These are phyloP conservation scores for Ctena decussata DNA, from an alignment of 2,888 invertebrate genomes.

Conservation along the genomic window DNA sequence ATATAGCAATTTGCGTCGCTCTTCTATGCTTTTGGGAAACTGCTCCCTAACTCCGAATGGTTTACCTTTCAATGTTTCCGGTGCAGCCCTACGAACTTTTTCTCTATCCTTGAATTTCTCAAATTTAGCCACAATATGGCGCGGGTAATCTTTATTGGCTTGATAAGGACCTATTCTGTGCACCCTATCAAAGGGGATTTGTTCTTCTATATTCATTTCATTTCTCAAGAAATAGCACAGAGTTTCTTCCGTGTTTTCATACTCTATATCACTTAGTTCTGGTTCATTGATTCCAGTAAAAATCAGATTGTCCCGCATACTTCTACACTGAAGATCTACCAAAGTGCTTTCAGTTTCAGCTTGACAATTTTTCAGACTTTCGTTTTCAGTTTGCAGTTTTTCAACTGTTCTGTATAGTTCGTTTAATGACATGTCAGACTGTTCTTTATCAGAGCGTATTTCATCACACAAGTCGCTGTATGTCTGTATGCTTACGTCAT, in stretches of 20 bases:
- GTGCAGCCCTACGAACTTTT: conserved; percentile 1
- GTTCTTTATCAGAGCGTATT: neutral
- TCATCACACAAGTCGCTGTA: conserved; percentile 29
- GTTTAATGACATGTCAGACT: neutral
- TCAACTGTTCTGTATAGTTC: neutral
- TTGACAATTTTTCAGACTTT: neutral
- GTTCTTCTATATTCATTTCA: conserved; percentile 16
- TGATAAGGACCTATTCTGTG: conserved; percentile 17
- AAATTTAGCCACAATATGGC: conserved; percentile 35
- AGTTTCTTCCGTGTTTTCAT: conserved; percentile 11
- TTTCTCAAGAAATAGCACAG: conserved; percentile 13
- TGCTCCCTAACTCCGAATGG: conserved; percentile 22
- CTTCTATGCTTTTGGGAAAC: conserved; percentile 18
- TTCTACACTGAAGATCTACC: conserved; percentile 13
- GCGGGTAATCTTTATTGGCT: neutral
- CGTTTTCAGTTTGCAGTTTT: neutral
- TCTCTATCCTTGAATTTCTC: conserved; percentile 20
- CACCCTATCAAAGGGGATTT: conserved; percentile 27
- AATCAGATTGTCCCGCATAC: conserved; percentile 20
- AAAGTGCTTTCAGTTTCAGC: neutral
- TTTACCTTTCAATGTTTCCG: neutral
- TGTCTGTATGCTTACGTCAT: neutral
- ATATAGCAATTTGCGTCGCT: conserved; percentile 25
- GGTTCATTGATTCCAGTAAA: conserved; percentile 20
- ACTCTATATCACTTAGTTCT: neutral